These are phyloP conservation scores for Brachyrhaphis roseni DNA, from an alignment of 2,797 vertebrate genomes.

Conservation along the genomic window DNA sequence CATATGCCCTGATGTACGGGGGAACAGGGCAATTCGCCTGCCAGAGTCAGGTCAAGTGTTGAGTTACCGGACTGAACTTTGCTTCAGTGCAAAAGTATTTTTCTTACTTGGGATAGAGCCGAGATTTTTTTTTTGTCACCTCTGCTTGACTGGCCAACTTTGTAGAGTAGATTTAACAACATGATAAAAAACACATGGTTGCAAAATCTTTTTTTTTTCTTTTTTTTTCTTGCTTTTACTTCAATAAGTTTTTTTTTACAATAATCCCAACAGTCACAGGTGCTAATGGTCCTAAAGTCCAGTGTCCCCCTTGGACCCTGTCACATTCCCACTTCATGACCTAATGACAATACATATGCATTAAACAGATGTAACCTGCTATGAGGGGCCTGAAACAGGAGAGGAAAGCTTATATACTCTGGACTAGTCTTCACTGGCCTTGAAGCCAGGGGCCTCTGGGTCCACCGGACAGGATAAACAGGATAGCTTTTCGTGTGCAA, in stretches of 20 bases:
- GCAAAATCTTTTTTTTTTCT: not conserved
- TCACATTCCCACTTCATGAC: constrained; percentile 78
- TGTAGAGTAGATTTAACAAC: constrained; percentile 6
- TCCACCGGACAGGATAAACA: constrained; percentile 73
- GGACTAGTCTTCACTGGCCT: constrained; percentile 73
- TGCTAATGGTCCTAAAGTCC: constrained; percentile 61
- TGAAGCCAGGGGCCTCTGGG: constrained; percentile 72
- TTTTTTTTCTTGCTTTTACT: not conserved
- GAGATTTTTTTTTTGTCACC: constrained; percentile 7
- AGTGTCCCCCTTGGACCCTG: constrained; percentile 65
- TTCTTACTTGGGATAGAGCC: constrained; percentile 18
- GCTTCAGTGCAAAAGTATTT: constrained; percentile 26
- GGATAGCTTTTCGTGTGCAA: constrained; percentile 41
- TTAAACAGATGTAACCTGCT: constrained; percentile 80
- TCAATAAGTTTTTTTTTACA: constrained; percentile 25
- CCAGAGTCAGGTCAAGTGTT: constrained; percentile 53
- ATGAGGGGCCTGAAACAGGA: constrained; percentile 77
- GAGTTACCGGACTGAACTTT: constrained; percentile 39
- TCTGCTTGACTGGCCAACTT: constrained; percentile 2
- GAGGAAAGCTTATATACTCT: constrained; percentile 71
- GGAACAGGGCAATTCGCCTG: constrained; percentile 37
- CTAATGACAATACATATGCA: constrained; percentile 75
- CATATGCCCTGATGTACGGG: constrained; percentile 54
- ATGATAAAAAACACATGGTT: constrained; percentile 3
- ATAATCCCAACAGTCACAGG: constrained; percentile 34